A percentile compares a stretch with the other conserved stretches of the same genome.
These are phyloP conservation scores for Lycorma delicatula DNA, from an alignment of 1,140 invertebrate species.

Conservation along the genomic window DNA sequence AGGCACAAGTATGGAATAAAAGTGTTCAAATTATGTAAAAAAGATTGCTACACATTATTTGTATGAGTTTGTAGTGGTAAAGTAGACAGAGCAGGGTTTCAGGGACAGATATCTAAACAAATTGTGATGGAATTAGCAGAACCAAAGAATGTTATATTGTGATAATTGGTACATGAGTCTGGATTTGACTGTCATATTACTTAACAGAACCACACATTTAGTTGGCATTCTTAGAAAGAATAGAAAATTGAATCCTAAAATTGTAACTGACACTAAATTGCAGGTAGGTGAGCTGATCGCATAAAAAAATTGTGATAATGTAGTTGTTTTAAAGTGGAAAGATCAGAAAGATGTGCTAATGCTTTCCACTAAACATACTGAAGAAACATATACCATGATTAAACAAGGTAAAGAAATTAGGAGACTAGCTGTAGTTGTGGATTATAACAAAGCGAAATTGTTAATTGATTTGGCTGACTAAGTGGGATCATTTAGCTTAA, in stretches of 20 bases:
- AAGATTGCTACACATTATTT: slow-evolving; percentile 31
- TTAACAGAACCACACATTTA: slow-evolving; percentile 14
- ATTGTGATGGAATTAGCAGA: slow-evolving; percentile 27
- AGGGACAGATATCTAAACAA: slow-evolving; percentile 19
- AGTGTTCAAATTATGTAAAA: slow-evolving; percentile 33
- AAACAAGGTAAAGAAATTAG: slow-evolving; percentile 13
- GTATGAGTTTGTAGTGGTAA: slow-evolving; percentile 33
- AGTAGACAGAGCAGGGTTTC: slow-evolving; percentile 13
- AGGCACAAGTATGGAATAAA: slow-evolving; percentile 33
- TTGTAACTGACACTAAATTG: slow-evolving; percentile 1
- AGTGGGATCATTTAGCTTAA: slow-evolving; percentile 33
- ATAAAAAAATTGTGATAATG: slow-evolving; percentile 12
- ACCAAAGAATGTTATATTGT: slow-evolving; percentile 27
- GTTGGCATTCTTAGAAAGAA: slow-evolving; percentile 11
- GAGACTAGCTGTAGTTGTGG: slow-evolving; percentile 34
- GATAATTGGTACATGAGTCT: slow-evolving; percentile 38
- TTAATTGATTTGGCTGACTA: slow-evolving; percentile 36
- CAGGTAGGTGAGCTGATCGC: slow-evolving; percentile 14
- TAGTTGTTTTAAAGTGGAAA: slow-evolving; percentile 30
- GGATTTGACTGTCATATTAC: slow-evolving; percentile 28
- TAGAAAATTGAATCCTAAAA: slow-evolving; percentile 11
- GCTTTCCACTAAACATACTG: slow-evolving; percentile 20
- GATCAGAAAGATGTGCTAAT: slow-evolving; percentile 27
- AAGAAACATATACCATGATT: background rate
- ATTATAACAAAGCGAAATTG: slow-evolving; percentile 36